A percentile compares a stretch with the other conserved stretches of the same genome.
Conservation (phyloP, 1,140 invertebrate genomes). For the Drosophila quadrilineata region DNA sequence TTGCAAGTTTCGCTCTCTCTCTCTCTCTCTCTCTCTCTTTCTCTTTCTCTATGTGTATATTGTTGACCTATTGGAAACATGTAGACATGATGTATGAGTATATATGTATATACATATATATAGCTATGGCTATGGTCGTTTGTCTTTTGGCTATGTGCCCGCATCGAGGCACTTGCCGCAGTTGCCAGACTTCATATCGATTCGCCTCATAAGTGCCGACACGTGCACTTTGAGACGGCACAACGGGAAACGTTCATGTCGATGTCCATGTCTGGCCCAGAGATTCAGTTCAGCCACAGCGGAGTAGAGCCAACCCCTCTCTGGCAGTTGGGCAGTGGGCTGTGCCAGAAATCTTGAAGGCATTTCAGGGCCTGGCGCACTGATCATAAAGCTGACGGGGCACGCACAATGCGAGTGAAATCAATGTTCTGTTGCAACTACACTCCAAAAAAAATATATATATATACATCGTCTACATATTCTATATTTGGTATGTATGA, state of each 20-base stretch:
- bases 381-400: conserved; percentile 24
- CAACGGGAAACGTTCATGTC: conserved; percentile 35
- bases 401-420: conserved; percentile 48
- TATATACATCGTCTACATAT: too few relatives aligned
- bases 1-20: not conserved
- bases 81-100: not conserved
- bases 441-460: too few relatives aligned
- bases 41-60: conserved; percentile 5
- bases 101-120: not conserved
- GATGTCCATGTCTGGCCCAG: not conserved
- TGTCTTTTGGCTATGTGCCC: conserved; percentile 40
- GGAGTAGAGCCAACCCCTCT: too few relatives aligned
- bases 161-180: conserved; percentile 33
- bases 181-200: too few relatives aligned
- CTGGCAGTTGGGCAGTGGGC: too few relatives aligned
- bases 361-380: conserved; percentile 21
- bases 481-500: conserved; percentile 36
- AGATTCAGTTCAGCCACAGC: too few relatives aligned
- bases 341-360: conserved; percentile 21
- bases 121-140: not conserved
- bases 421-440: conserved; percentile 49
- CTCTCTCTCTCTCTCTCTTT: too few relatives aligned
- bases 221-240: conserved; percentile 44
- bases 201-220: conserved; percentile 36
- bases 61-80: conserved; percentile 21